These are phyloP conservation scores for Berghia stephanieae DNA, from an alignment of 1,140 invertebrate genomes.

Conservation along the genomic window DNA sequence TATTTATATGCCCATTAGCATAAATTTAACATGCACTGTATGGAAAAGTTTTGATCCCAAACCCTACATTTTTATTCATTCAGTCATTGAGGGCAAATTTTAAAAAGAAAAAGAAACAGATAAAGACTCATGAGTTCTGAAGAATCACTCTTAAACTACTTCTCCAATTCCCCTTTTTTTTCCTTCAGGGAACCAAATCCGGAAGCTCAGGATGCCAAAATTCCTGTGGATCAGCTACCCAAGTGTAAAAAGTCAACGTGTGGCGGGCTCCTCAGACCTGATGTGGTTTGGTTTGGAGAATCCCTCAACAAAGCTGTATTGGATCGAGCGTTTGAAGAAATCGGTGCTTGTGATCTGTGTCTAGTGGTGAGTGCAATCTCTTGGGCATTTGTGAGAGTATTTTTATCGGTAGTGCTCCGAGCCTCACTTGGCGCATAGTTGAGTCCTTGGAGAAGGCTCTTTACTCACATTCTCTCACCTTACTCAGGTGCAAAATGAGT, in stretches of 20 bases:
- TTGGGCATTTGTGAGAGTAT: too few relatives aligned
- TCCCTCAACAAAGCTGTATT: conserved; percentile 76
- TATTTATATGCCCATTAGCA: too few relatives aligned
- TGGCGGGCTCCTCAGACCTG: conserved; percentile 79
- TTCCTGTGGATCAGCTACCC: conserved; percentile 77
- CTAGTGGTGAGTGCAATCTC: conserved; percentile 84
- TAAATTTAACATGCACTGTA: not conserved
- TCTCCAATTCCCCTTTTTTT: too few relatives aligned
- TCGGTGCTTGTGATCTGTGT: conserved; percentile 82
- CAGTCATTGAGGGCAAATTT: too few relatives aligned
- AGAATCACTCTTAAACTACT: too few relatives aligned
- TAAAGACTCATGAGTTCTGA: too few relatives aligned
- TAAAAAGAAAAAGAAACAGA: too few relatives aligned
- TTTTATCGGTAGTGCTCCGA: too few relatives aligned
- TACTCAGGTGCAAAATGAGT: too few relatives aligned
- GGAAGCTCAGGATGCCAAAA: conserved; percentile 68
- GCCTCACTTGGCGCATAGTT: too few relatives aligned
- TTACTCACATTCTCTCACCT: too few relatives aligned
- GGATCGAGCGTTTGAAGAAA: conserved; percentile 72
- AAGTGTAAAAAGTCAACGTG: conserved; percentile 75
- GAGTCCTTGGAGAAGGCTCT: too few relatives aligned
- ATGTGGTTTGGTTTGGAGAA: conserved; percentile 94
- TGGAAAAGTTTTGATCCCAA: not conserved
- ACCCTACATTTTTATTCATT: not conserved
- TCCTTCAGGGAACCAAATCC: conserved; percentile 71